A percentile compares a stretch with the other conserved stretches of the same genome.
These are phyloP conservation scores for Ethmia dodecea DNA, from an alignment of 2,888 invertebrate species.

Conservation along the genomic window DNA sequence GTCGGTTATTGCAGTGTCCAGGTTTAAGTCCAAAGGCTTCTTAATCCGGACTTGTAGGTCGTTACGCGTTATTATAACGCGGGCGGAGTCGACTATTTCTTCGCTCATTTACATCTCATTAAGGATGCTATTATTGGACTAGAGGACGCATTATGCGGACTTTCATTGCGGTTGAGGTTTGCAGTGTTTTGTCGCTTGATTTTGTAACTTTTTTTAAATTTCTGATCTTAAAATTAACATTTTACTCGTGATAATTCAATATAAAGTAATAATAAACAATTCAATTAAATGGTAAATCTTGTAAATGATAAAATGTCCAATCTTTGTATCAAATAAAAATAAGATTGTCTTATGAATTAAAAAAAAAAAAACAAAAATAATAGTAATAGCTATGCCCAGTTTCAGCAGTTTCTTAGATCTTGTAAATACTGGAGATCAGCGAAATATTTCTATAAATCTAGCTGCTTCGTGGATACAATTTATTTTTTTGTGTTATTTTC, in stretches of 20 bases:
- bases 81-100: constrained; percentile 67
- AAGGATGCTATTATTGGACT: constrained; percentile 69
- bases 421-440: too few species aligned
- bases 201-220: constrained; percentile 1
- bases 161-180: constrained; percentile 18
- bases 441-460: not conserved
- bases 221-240: not conserved
- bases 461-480: not conserved
- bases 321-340: too few species aligned
- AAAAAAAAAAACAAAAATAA: too few species aligned
- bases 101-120: constrained; percentile 79
- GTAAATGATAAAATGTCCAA: too few species aligned
- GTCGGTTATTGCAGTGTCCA: constrained; percentile 53
- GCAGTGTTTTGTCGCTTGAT: not conserved
- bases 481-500: not conserved
- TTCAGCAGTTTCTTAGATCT: too few species aligned
- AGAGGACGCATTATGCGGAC: constrained; percentile 40
- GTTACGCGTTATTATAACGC: constrained; percentile 78
- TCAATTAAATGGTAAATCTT: too few species aligned
- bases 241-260: too few species aligned
- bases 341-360: too few species aligned
- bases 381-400: too few species aligned
- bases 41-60: constrained; percentile 78
- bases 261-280: too few species aligned
- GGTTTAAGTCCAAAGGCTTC: constrained; percentile 77